Conservation (phyloP, 2,888 invertebrate genomes). For the Doris montereyensis region DNA sequence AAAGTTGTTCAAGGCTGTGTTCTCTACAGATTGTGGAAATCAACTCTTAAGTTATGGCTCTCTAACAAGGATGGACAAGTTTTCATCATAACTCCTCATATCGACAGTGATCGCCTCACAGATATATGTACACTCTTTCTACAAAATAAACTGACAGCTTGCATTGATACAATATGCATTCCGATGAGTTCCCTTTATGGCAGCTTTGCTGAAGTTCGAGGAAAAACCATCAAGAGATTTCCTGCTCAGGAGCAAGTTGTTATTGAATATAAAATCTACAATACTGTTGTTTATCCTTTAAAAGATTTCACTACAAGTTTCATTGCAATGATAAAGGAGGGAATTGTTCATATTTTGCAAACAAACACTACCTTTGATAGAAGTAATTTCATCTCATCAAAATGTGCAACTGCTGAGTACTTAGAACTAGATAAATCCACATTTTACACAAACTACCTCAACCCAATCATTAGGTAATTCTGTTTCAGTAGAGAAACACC, state of each 20-base stretch:
- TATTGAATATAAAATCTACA: conserved; percentile 64
- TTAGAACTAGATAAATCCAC: conserved; percentile 5
- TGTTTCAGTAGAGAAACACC: no score
- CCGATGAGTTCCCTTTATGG: conserved; percentile 50
- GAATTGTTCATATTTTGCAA: conserved; percentile 54
- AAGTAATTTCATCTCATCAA: conserved; percentile 11
- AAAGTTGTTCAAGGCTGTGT: conserved; percentile 55
- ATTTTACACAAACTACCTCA: conserved; percentile 13
- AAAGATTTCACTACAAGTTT: conserved; percentile 57
- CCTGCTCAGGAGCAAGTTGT: conserved; percentile 55
- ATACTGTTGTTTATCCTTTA: conserved; percentile 57
- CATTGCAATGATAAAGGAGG: conserved; percentile 59
- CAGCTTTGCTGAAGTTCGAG: conserved; percentile 54
- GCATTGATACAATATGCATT: conserved; percentile 57
- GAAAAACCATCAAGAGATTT: conserved; percentile 49
- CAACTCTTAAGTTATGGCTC: conserved; percentile 63
- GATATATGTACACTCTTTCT: conserved; percentile 62
- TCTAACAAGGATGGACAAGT: conserved; percentile 53
- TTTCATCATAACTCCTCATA: conserved; percentile 61
- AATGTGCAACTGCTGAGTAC: conserved; percentile 1
- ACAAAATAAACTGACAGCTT: conserved; percentile 53
- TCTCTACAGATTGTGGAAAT: conserved; percentile 66
- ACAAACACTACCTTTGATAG: conserved; percentile 62
- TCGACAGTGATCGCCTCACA: conserved; percentile 60
- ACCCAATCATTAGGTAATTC: conserved; percentile 1